These are phyloP conservation scores for Hemichromis elongatus DNA, from an alignment of 2,113 vertebrate genomes.

Conservation along the genomic window DNA sequence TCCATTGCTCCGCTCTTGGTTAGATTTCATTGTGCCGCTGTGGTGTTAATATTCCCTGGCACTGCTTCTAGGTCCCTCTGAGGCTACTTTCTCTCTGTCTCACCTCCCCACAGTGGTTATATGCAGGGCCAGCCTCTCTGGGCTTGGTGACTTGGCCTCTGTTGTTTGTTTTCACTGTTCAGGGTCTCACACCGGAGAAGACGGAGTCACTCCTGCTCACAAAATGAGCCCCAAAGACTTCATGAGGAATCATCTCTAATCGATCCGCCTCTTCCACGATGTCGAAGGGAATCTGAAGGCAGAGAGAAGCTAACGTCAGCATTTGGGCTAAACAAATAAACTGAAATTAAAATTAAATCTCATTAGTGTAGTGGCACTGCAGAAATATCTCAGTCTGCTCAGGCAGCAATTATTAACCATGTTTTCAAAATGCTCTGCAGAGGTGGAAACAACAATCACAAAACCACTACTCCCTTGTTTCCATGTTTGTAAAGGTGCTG, in stretches of 20 bases:
- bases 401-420: not conserved
- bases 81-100: slow-evolving; percentile 3
- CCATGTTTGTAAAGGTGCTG: not conserved
- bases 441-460: not conserved
- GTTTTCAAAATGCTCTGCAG: not conserved
- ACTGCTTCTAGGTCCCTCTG: not conserved
- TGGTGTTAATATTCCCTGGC: not conserved
- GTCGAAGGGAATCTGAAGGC: slow-evolving; percentile 57
- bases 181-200: slow-evolving; percentile 79
- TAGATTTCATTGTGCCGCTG: slow-evolving; percentile 89
- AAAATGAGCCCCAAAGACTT: slow-evolving; percentile 85
- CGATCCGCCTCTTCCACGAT: slow-evolving; percentile 61
- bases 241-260: slow-evolving; percentile 97
- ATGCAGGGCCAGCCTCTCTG: not conserved
- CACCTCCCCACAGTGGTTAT: not conserved
- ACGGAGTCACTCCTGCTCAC: slow-evolving; percentile 84
- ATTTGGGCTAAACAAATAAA: not conserved
- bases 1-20: slow-evolving; percentile 97
- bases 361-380: not conserved
- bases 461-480: not conserved
- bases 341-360: not conserved
- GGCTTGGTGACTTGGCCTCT: slow-evolving; percentile 49
- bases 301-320: slow-evolving; percentile 13
- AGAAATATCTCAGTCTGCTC: not conserved
- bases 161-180: slow-evolving; percentile 72